A percentile compares a stretch with the other conserved stretches of the same genome.
Evolutionary conservation across 92 coral and sea anemone genomes (phyloP).

Genomic region (Epizoanthus ramosus): DNA sequence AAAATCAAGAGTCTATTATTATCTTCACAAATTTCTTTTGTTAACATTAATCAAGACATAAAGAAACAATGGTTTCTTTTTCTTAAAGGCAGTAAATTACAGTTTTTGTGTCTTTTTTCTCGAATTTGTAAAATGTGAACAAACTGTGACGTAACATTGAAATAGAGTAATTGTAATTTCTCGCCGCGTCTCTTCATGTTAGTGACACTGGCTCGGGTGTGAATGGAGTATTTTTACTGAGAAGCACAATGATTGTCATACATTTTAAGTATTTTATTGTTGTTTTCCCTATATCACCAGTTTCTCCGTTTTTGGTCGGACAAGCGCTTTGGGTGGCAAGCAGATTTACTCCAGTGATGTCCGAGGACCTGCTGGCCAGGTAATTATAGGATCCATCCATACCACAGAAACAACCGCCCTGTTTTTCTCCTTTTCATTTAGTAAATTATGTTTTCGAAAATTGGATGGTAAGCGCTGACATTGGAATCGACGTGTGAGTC

Average conservation of each 20-base stretch:
- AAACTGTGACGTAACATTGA: too few species aligned
- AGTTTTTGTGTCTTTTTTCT: too few species aligned
- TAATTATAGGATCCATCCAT: background rate
- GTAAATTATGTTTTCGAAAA: too few species aligned
- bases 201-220: background rate
- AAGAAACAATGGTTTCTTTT: too few species aligned
- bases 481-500: background rate
- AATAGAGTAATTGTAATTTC: too few species aligned
- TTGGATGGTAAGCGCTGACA: too few species aligned
- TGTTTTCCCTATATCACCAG: slow-evolving; percentile 45
- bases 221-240: background rate
- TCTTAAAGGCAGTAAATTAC: too few species aligned
- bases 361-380: slow-evolving; percentile 82
- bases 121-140: too few species aligned
- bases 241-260: background rate
- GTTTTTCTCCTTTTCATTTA: background rate
- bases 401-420: background rate
- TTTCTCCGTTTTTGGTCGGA: slow-evolving; percentile 95
- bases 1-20: too few species aligned
- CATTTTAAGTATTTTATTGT: background rate
- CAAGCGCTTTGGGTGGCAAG: slow-evolving; percentile 98
- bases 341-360: slow-evolving; percentile 86
- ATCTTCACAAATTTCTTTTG: too few species aligned
- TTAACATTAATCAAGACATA: too few species aligned
- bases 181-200: too few species aligned